Percentiles rank a stretch among this genome's conserved stretches.
Evolutionary conservation across 2,113 vertebrate genomes (phyloP).

Genomic region (Nematolebias whitei): DNA sequence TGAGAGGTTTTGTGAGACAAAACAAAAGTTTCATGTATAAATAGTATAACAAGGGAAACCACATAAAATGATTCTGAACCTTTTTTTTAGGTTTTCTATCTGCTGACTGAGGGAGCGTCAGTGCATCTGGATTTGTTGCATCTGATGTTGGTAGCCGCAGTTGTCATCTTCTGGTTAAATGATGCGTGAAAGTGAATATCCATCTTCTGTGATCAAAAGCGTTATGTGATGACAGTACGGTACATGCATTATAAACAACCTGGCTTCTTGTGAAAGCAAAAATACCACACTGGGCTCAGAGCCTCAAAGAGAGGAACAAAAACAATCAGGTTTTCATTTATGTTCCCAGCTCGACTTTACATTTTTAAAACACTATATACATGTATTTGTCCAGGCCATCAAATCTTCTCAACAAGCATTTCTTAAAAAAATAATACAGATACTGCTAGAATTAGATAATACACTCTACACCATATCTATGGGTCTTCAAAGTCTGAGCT

Average conservation of each 20-base stretch:
- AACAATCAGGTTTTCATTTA: conserved; percentile 15
- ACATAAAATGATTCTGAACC: conserved; percentile 1
- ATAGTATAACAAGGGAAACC: background rate
- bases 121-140: conserved; percentile 59
- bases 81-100: conserved; percentile 22
- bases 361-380: conserved; percentile 8
- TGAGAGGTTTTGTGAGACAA: no score
- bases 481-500: no score
- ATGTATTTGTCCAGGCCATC: conserved; percentile 22
- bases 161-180: conserved; percentile 76
- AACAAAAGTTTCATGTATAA: no score
- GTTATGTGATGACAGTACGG: conserved; percentile 58
- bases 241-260: conserved; percentile 64
- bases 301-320: conserved; percentile 11
- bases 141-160: conserved; percentile 38
- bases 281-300: conserved; percentile 19
- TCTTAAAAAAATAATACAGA: conserved; percentile 2
- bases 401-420: background rate
- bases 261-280: conserved; percentile 37
- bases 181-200: conserved; percentile 77
- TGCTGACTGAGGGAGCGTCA: conserved; percentile 3
- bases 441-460: no score
- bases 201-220: conserved; percentile 71
- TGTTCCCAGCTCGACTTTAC: background rate
- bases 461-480: no score